Evolutionary conservation across 2,113 vertebrate species (phyloP).

Genomic region (Nyctibius bracteatus): DNA sequence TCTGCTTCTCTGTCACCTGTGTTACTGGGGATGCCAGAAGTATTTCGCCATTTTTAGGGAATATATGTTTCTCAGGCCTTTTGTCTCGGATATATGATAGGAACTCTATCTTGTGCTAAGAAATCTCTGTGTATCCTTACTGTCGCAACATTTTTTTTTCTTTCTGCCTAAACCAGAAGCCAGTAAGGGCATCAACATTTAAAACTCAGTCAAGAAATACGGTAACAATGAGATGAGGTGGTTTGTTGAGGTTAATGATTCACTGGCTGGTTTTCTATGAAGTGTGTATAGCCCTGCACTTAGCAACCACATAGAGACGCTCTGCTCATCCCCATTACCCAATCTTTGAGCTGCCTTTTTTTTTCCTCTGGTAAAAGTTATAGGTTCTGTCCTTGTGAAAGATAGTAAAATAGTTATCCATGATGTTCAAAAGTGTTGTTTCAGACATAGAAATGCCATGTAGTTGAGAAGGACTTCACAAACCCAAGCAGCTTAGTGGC

Average conservation of each 20-base stretch:
- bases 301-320: background rate
- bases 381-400: background rate
- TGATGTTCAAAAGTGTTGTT: background rate
- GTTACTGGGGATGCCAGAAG: background rate
- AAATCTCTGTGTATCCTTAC: background rate
- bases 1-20: background rate
- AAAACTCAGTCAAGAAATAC: background rate
- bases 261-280: background rate
- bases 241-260: background rate
- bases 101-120: background rate
- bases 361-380: background rate
- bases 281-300: background rate
- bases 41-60: background rate
- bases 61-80: background rate
- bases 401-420: background rate
- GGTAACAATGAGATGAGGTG: background rate
- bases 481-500: background rate
- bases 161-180: background rate
- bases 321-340: background rate
- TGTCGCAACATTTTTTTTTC: background rate
- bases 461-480: background rate
- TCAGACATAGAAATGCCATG: background rate
- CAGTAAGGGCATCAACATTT: background rate
- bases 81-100: rapidly evolving
- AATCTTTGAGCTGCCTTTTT: background rate